Evolutionary conservation across 2,113 vertebrate species (phyloP).

Genomic region (Alectura lathami): DNA sequence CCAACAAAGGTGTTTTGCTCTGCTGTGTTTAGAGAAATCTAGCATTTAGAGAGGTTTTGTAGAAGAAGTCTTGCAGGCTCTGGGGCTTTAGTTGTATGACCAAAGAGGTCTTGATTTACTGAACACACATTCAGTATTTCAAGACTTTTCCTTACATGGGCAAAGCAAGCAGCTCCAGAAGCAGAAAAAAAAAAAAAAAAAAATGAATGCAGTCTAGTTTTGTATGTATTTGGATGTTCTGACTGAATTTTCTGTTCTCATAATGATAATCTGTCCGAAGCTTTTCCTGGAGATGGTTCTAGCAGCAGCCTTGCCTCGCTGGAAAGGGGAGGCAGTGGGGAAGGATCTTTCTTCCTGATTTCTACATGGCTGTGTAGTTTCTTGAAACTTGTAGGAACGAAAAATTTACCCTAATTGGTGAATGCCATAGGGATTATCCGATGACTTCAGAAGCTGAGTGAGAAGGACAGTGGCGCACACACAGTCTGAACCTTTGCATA

Average conservation of each 20-base stretch:
- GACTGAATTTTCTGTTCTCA: neutral
- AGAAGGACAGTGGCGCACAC: neutral
- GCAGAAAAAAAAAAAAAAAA: neutral
- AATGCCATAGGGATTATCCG: neutral
- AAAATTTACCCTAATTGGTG: neutral
- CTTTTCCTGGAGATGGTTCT: neutral
- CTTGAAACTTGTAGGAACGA: neutral
- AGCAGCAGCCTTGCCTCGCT: neutral
- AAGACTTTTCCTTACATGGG: neutral
- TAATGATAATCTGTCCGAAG: neutral
- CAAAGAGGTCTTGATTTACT: neutral
- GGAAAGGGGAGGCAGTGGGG: accelerated
- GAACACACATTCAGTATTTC: neutral
- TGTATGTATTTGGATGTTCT: neutral
- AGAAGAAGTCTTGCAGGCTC: neutral
- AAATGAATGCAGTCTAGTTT: neutral
- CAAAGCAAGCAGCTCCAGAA: neutral
- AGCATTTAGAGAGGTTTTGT: neutral
- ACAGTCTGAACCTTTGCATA: neutral
- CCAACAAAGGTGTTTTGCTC: neutral
- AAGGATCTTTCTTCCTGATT: neutral
- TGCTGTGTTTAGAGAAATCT: neutral
- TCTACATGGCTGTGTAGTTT: accelerated
- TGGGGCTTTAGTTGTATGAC: neutral
- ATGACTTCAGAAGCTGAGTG: neutral